Evolutionary conservation across 2,888 invertebrate species (phyloP).

Genomic region (Platycheirus rosarum): DNA sequence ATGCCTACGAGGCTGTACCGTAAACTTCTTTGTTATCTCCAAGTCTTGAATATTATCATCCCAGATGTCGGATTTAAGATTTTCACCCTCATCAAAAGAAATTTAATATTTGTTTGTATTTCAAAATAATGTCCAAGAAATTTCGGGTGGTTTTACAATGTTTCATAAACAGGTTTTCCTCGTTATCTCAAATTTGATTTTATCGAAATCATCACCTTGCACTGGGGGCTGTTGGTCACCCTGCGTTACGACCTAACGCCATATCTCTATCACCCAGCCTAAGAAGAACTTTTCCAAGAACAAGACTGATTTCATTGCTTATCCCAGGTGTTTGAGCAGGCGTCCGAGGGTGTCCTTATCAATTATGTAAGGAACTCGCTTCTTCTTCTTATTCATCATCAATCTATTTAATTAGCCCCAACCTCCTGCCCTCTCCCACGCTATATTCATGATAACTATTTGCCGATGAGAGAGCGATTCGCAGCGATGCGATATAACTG

Average conservation of each 20-base stretch:
- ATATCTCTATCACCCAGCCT: neutral
- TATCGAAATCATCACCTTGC: slow-evolving; percentile 31
- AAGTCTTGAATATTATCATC: slow-evolving; percentile 5
- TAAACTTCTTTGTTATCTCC: neutral
- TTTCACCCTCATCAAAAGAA: slow-evolving; percentile 30
- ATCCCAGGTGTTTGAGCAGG: slow-evolving; percentile 62
- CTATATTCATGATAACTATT: slow-evolving; percentile 42
- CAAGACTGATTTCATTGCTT: slow-evolving; percentile 29
- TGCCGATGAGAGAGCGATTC: slow-evolving; percentile 26
- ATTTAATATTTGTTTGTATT: slow-evolving; percentile 33
- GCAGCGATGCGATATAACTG: slow-evolving; percentile 22
- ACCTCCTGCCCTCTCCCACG: too few species aligned
- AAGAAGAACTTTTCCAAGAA: slow-evolving; percentile 26
- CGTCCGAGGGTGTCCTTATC: slow-evolving; percentile 18
- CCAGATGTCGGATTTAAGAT: slow-evolving; percentile 27
- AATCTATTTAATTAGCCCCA: slow-evolving; percentile 44
- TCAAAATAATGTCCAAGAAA: slow-evolving; percentile 24
- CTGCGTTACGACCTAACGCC: neutral
- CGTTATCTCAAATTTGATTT: slow-evolving; percentile 24
- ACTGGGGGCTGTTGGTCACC: neutral
- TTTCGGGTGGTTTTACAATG: slow-evolving; percentile 14
- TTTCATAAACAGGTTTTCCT: slow-evolving; percentile 21
- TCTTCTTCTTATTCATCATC: slow-evolving; percentile 40
- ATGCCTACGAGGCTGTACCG: neutral
- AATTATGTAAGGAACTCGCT: slow-evolving; percentile 23